Evolutionary conservation across 2,113 vertebrate species (phyloP).

Genomic region (Odontophorus gujanensis): DNA sequence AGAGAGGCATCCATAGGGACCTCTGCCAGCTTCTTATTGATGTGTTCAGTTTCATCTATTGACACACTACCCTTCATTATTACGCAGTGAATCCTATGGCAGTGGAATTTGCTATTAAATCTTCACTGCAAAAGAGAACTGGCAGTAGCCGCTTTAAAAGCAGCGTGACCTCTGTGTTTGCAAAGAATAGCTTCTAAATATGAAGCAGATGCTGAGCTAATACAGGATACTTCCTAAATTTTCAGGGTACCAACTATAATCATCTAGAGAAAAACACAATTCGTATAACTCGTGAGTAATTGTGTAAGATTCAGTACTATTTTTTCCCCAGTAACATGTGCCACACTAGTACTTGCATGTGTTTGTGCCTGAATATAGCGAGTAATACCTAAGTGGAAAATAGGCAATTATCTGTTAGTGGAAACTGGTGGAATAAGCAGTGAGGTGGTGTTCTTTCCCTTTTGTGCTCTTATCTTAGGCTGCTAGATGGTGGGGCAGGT

Average conservation of each 20-base stretch:
- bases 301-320: neutral
- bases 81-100: conserved; percentile 40
- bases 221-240: neutral
- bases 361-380: neutral
- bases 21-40: conserved; percentile 61
- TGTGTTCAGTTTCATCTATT: conserved; percentile 65
- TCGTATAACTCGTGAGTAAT: neutral
- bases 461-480: neutral
- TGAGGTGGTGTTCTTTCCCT: neutral
- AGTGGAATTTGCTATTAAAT: conserved; percentile 59
- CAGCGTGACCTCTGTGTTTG: neutral
- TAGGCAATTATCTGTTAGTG: conserved; percentile 4
- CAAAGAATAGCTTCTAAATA: conserved; percentile 49
- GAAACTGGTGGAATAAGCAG: neutral
- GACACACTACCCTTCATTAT: conserved; percentile 55
- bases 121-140: conserved; percentile 29
- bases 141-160: conserved; percentile 38
- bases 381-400: neutral
- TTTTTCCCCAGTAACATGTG: neutral
- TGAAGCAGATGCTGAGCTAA: conserved; percentile 39
- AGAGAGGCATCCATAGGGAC: conserved; percentile 34
- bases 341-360: neutral
- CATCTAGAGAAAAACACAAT: neutral
- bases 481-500: neutral
- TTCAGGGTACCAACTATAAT: neutral